Evolutionary conservation across 2,797 vertebrate species (phyloP), one percentile per base, ranked within the genome.

Genomic region (Platyrinchus mystaceus): DNA sequence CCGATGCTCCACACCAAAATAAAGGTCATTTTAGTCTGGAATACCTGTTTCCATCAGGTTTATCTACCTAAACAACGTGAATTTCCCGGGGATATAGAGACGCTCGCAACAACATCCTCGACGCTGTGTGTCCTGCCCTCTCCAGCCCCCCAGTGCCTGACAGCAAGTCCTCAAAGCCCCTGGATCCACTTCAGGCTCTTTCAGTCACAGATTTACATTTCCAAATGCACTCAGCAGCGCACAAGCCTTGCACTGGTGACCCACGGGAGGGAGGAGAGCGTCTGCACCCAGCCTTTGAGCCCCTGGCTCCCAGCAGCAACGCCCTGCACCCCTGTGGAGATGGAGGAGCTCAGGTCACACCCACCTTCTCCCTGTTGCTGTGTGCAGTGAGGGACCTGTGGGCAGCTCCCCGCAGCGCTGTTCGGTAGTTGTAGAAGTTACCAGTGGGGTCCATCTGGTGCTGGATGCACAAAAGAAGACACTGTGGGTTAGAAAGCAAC

Each of bases 401-500:
- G 30, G 98, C 99, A 46, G 99, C 99, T 7, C 99, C 99, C 1
- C 98, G 97, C 89, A 99, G 97, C 1, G 99, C 99, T 2, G 99
- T 99, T 81, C 99, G 98, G 95, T 99, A 99, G 98, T 99, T 99
- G 94, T 98, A 99, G 98, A 99, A 99, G 97, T 99, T 99, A 64
- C 99, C 99, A 4, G 99, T 99, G 1, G 99, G 99, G 81, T 99
- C 99, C 99, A 99, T 99, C 97, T 99, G 99, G 97, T 99, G 99
- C 99, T 99, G 76, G 12, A 81, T 1, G 46, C 37, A 81, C 67
- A 87, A 86, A 94, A 92, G 22, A 85, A 24, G 56, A 84, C 63
- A 53, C 3, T 52, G 0, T 1, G 7, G 41, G 49, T 97, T 87
- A 96, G 80, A 79, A 84, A 47, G 15, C 0, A 4, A 28, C 34